phyloP scores from a whole-genome alignment of 2,113 vertebrate species.

The Probosciger aterrimus region DNA sequence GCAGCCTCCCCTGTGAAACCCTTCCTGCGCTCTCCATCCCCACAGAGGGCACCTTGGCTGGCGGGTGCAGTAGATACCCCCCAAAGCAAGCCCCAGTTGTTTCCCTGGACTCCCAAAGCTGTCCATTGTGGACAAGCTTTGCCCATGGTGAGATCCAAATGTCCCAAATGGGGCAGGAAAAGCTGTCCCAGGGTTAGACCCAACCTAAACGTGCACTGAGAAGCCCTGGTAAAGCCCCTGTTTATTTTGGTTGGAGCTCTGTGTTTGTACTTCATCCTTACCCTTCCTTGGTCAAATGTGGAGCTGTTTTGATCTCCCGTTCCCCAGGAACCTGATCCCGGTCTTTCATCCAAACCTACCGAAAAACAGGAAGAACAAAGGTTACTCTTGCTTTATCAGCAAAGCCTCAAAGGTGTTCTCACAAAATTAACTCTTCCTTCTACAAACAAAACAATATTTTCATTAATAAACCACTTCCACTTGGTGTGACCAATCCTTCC shows the following conservation, averaged over 20 bases:
- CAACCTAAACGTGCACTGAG: fast-evolving
- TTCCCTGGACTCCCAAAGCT: not conserved
- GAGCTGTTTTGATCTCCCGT: constrained; percentile 90
- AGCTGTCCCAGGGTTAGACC: not conserved
- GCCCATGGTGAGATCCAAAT: not conserved
- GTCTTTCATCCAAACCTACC: constrained; percentile 88
- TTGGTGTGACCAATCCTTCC: not conserved
- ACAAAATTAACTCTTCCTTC: constrained; percentile 67
- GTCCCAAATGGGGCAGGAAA: not conserved
- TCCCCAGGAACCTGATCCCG: constrained; percentile 89
- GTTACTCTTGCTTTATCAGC: constrained; percentile 65
- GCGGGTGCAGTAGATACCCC: fast-evolving
- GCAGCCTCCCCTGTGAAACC: not conserved
- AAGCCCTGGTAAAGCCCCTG: not conserved
- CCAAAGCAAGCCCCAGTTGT: not conserved
- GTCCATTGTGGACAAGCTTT: fast-evolving
- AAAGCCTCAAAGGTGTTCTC: constrained; percentile 63
- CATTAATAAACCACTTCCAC: constrained; percentile 50
- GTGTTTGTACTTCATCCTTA: constrained; percentile 70
- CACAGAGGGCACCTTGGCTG: fast-evolving
- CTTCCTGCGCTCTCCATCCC: not conserved
- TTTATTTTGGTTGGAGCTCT: not conserved
- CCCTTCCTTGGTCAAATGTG: constrained; percentile 91
- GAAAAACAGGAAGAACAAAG: constrained; percentile 52
- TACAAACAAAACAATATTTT: constrained; percentile 67